A percentile compares a stretch with the other conserved stretches of the same genome.
Conservation (phyloP, 2,113 vertebrate genomes). For the Nibea coibor region DNA sequence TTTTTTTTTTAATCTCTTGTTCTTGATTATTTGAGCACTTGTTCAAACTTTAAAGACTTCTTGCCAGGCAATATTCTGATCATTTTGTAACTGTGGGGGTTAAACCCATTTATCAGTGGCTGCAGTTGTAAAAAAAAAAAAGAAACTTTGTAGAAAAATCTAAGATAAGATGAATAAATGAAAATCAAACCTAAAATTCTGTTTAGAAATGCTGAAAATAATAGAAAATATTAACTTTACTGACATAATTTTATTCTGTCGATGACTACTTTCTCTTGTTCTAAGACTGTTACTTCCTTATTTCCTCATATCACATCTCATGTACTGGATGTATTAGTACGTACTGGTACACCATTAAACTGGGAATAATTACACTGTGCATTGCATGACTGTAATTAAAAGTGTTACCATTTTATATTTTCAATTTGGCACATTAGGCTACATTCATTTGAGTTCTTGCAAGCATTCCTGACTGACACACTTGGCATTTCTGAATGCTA, state of each 20-base stretch:
- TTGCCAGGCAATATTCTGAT: neutral
- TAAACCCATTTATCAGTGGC: neutral
- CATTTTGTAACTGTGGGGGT: neutral
- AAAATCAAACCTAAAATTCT: neutral
- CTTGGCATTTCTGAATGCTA: neutral
- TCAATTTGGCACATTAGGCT: neutral
- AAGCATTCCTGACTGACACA: neutral
- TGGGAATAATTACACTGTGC: neutral
- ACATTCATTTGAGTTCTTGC: neutral
- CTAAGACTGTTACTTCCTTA: neutral
- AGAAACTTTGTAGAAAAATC: too few species aligned
- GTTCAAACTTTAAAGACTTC: neutral
- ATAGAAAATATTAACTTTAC: neutral
- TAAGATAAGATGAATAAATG: neutral
- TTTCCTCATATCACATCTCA: neutral
- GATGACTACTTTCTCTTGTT: too few species aligned
- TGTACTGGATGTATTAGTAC: neutral
- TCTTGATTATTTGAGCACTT: slow-evolving; percentile 13
- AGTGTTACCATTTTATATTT: neutral
- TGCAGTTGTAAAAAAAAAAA: too few species aligned
- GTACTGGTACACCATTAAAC: neutral
- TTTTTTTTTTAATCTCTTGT: too few species aligned
- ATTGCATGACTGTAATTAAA: too few species aligned
- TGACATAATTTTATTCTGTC: neutral
- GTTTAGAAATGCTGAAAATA: neutral